Evolutionary conservation across 2,797 vertebrate genomes (phyloP), one percentile per base, ranked within the genome.

Genomic region (Gephyroberyx darwinii): DNA sequence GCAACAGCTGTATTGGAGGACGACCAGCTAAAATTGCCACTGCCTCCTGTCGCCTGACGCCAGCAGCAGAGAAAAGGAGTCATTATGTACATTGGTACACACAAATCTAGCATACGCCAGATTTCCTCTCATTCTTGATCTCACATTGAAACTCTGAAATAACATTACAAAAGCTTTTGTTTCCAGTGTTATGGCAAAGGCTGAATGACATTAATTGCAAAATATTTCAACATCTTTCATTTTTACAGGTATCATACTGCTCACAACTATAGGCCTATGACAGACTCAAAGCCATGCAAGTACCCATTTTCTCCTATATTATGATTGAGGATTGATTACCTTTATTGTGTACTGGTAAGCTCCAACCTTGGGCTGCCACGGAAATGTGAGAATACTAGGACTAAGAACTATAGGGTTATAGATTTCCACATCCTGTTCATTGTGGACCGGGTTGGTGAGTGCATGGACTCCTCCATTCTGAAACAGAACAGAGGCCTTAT

Each of bases 371-470:
- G 96, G 95, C 85, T 99, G 98, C 98, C 98, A 99, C 17, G 97
- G 98, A 90, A 98, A 99, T 0, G 95, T 96, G 79, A 99, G 92
- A 86, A 98, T 94, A 77, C 91, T 91, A 5, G 97, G 98, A 50
- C 84, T 89, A 26, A 99, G 95, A 22, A 96, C 82, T 81, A 99
- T 96, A 5, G 97, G 96, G 70, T 94, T 78, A 59, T 96, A 96
- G 78, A 99, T 96, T 86, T 99, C 97, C 35, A 97, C 96, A 61
- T 99, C 97, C 91, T 99, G 98, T 80, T 96, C 95, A 85, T 96
- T 99, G 89, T 84, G 90, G 69, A 98, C 93, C 0, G 96, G 95
- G 75, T 93, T 93, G 67, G 84, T 77, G 0, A 99, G 92, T 0
- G 86, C 68, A 26, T 94, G 94, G 58, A 95, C 88, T 1, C 77